Evolutionary conservation across 2,888 invertebrate species (phyloP).

Genomic region (Listrodromus nycthemerus): DNA sequence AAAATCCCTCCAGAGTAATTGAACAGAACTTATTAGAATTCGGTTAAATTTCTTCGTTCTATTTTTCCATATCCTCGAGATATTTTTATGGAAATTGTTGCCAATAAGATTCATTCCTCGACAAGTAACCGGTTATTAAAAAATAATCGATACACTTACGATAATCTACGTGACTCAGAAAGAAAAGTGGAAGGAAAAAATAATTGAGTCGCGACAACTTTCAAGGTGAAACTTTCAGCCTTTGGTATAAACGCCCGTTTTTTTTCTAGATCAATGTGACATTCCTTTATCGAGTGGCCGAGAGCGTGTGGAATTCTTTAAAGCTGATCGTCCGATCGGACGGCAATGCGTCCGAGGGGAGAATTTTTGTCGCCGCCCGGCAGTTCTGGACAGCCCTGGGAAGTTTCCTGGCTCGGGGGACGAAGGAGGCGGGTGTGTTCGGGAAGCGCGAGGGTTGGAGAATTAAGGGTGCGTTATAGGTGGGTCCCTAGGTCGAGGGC

Average conservation of each 20-base stretch:
- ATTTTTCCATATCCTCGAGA: neutral
- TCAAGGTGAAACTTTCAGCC: neutral
- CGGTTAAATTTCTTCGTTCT: neutral
- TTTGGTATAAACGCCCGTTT: neutral
- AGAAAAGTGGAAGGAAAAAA: neutral
- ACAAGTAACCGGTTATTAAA: neutral
- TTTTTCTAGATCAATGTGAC: conserved; percentile 56
- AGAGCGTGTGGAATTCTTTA: conserved; percentile 54
- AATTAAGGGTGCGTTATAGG: conserved; percentile 74
- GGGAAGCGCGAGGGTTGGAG: conserved; percentile 70
- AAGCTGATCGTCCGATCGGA: conserved; percentile 58
- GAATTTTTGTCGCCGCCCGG: conserved; percentile 63
- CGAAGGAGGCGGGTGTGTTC: conserved; percentile 63
- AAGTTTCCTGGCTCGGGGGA: conserved; percentile 69
- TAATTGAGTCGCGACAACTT: neutral
- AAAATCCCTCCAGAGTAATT: too few relatives aligned
- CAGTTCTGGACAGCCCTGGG: conserved; percentile 66
- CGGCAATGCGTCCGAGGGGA: conserved; percentile 31
- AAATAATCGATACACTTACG: neutral
- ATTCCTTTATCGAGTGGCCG: conserved; percentile 42
- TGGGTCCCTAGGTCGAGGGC: conserved; percentile 77
- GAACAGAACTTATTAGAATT: too few relatives aligned
- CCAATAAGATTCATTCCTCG: too few relatives aligned
- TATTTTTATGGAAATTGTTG: too few relatives aligned
- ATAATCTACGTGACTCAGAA: neutral